Evolutionary conservation across 2,888 invertebrate species (phyloP), one percentile per base, ranked within the genome.

Genomic region (Ctenicera cuprea): DNA sequence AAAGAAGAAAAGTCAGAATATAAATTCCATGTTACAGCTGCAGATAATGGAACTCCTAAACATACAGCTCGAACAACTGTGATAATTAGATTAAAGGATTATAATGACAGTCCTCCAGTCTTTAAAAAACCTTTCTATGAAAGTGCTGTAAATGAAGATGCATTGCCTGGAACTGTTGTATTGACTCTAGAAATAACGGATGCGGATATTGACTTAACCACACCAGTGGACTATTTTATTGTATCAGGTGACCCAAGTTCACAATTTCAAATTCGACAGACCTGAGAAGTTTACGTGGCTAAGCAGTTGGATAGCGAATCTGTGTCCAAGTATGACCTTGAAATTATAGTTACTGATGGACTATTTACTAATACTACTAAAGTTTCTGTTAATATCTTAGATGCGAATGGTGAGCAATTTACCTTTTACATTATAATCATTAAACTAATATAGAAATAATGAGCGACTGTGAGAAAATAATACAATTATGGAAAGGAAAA

Each of bases 291-390:
- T 80, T 92, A 92, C 87, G 92, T 95, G 74, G 92, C 95, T 80
- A 94, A 94, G 84, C 83, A 90, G 71, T 89, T 98, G 48, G 98
- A 98, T 87, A 90, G 97, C 76, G 98, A 98, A 88, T 88, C 89
- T 9, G 90, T 92, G 68, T 88, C 93, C 61, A 88, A 86, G 77
- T 97, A 97, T 87, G 90, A 92, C 78, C 89, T 99, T 12, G 91
- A 90, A 75, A 92, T 99, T 14, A 91, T 95, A 75, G 97, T 96
- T 66, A 96, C 96, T 20, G 98, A 99, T 89, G 96, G 97, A 45
- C 94, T 95, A 85, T 97, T 93, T 87, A 94, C 95, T 26, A 93
- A 97, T 77, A 91, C 90, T 80, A 92, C 97, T 1, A 89, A 89
- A 81, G 92, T 97, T 22, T 88, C 88, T 30, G 90, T 98, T 73